Evolutionary conservation across 2,113 vertebrate species (phyloP).

Genomic region (Cnemophilus loriae): DNA sequence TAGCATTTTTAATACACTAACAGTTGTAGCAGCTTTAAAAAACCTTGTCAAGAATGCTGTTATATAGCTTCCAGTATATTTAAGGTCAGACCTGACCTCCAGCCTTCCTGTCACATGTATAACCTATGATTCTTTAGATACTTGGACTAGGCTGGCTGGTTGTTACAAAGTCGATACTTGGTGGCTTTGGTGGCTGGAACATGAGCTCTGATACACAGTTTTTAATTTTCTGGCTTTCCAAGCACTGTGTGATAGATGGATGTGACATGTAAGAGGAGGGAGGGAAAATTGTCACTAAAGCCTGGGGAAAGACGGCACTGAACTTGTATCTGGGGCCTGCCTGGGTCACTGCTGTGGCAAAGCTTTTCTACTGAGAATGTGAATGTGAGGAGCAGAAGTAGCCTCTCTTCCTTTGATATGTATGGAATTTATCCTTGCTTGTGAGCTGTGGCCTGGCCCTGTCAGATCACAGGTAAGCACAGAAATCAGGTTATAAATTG

Average conservation of each 20-base stretch:
- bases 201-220: neutral
- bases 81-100: neutral
- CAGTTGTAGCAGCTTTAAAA: neutral
- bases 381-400: neutral
- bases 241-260: neutral
- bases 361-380: rapidly evolving
- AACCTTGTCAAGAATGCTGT: neutral
- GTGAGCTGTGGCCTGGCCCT: neutral
- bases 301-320: neutral
- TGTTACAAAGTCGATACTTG: neutral
- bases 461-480: neutral
- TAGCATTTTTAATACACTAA: neutral
- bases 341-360: neutral
- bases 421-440: neutral
- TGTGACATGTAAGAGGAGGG: neutral
- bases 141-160: neutral
- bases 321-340: neutral
- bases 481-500: neutral
- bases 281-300: neutral
- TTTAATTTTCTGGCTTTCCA: neutral
- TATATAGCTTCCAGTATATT: neutral
- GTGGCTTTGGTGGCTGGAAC: conserved; percentile 7
- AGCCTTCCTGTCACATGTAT: too few relatives aligned
- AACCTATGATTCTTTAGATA: neutral
- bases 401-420: neutral